phyloP scores from a whole-genome alignment of 1,140 invertebrate genomes.

The Drosophila chauvacae region DNA sequence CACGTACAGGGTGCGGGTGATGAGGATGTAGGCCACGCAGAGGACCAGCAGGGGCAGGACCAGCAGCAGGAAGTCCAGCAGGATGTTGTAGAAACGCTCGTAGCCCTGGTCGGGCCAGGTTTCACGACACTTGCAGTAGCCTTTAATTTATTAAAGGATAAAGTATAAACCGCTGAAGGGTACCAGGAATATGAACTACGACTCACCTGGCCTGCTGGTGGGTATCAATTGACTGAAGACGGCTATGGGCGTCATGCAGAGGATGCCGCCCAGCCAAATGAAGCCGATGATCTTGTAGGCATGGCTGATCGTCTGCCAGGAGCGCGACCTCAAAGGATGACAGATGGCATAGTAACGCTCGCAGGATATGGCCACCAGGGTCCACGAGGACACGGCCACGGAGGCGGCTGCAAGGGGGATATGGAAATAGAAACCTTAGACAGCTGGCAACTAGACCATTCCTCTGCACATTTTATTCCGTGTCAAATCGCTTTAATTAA shows the following conservation, averaged over 20 bases:
- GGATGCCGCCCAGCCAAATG: conserved; percentile 90
- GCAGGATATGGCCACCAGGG: conserved; percentile 94
- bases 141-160: conserved; percentile 30
- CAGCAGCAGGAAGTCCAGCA: conserved; percentile 90
- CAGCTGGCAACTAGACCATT: not conserved
- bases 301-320: conserved; percentile 95
- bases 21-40: conserved; percentile 90
- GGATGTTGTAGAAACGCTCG: conserved; percentile 90
- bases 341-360: conserved; percentile 97
- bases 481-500: conserved; percentile 25
- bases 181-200: not conserved
- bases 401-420: conserved; percentile 88
- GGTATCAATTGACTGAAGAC: conserved; percentile 87
- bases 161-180: not conserved
- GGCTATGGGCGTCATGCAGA: conserved; percentile 89
- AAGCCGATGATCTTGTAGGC: conserved; percentile 94
- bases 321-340: conserved; percentile 91
- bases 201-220: conserved; percentile 82
- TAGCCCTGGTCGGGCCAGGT: conserved; percentile 87
- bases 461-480: no score
- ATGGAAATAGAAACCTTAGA: not conserved
- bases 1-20: conserved; percentile 89
- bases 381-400: conserved; percentile 95
- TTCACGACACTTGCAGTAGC: conserved; percentile 89
- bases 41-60: conserved; percentile 91